phyloP scores from a whole-genome alignment of 2,113 vertebrate species.

The Oryzias woworae region DNA sequence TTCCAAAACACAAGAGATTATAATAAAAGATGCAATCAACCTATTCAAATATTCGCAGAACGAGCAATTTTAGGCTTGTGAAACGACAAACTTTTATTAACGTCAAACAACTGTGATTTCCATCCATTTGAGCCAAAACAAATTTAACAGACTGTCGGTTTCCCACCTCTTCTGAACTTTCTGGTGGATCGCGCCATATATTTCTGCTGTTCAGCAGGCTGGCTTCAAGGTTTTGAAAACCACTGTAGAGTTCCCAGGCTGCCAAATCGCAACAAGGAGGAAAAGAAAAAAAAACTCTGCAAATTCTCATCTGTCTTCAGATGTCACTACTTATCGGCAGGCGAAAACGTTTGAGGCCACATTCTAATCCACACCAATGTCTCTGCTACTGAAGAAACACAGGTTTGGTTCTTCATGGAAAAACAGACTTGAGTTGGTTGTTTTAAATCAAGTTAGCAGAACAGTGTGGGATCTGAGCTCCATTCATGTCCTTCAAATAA shows the following conservation, averaged over 20 bases:
- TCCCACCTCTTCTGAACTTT: constrained; percentile 18
- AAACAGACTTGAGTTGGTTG: constrained; percentile 41
- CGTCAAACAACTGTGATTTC: constrained; percentile 1
- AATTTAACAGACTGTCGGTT: constrained; percentile 10
- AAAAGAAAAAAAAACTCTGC: constrained; percentile 43
- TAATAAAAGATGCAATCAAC: constrained; percentile 33
- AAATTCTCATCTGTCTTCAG: constrained; percentile 63
- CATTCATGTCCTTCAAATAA: constrained; percentile 29
- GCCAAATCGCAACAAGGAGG: constrained; percentile 37
- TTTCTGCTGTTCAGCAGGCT: constrained; percentile 65
- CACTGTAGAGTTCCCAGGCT: constrained; percentile 27
- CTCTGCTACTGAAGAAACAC: constrained; percentile 47
- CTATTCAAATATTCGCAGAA: no score
- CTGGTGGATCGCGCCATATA: constrained; percentile 19
- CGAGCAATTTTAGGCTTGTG: no score
- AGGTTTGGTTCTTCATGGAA: constrained; percentile 29
- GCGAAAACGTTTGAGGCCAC: constrained; percentile 40
- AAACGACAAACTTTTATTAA: constrained; percentile 7
- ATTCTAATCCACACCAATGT: constrained; percentile 51
- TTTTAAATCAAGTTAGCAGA: constrained; percentile 31
- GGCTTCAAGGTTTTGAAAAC: constrained; percentile 53
- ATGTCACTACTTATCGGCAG: constrained; percentile 53
- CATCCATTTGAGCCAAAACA: constrained; percentile 15
- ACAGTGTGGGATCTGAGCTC: constrained; percentile 33
- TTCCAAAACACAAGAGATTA: constrained; percentile 24